Percentiles rank a stretch among this genome's conserved stretches.
These are phyloP conservation scores for Lathamus discolor DNA, from an alignment of 2,113 vertebrate genomes.

Conservation along the genomic window DNA sequence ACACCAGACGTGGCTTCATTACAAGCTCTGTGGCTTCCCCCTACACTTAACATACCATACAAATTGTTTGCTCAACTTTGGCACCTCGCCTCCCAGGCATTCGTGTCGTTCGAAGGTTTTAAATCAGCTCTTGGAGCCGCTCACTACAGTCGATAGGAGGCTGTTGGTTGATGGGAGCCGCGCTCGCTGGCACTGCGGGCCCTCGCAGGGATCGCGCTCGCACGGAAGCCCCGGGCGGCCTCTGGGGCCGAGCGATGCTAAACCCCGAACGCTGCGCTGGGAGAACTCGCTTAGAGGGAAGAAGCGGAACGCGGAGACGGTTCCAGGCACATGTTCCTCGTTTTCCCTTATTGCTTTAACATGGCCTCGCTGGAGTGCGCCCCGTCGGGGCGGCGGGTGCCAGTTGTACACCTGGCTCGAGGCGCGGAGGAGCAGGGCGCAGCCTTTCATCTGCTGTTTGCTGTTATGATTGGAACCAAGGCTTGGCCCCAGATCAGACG, in stretches of 20 bases:
- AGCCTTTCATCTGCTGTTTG: constrained; percentile 83
- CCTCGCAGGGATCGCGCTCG: background rate
- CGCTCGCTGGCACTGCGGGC: background rate
- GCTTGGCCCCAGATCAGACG: constrained; percentile 67
- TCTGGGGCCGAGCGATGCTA: constrained; percentile 66
- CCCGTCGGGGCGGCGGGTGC: background rate
- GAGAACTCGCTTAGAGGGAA: constrained; percentile 84
- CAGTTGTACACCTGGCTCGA: constrained; percentile 77
- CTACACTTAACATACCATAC: constrained; percentile 27
- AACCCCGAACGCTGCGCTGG: constrained; percentile 66
- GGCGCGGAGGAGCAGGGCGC: constrained; percentile 2
- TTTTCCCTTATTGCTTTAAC: constrained; percentile 80
- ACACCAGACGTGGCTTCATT: constrained; percentile 32
- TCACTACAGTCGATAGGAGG: background rate
- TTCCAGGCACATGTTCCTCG: constrained; percentile 81
- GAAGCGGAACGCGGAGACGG: constrained; percentile 62
- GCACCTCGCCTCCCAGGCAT: constrained; percentile 30
- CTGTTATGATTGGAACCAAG: constrained; percentile 64
- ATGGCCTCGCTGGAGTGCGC: constrained; percentile 50
- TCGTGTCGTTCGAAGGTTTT: background rate
- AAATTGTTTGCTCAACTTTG: constrained; percentile 54
- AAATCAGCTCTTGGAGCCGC: background rate
- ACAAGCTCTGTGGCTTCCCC: constrained; percentile 40
- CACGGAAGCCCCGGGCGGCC: constrained; percentile 68
- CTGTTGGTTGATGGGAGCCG: constrained; percentile 9